Evolutionary conservation across 2,797 vertebrate genomes (phyloP).

Genomic region (Falco cherrug): DNA sequence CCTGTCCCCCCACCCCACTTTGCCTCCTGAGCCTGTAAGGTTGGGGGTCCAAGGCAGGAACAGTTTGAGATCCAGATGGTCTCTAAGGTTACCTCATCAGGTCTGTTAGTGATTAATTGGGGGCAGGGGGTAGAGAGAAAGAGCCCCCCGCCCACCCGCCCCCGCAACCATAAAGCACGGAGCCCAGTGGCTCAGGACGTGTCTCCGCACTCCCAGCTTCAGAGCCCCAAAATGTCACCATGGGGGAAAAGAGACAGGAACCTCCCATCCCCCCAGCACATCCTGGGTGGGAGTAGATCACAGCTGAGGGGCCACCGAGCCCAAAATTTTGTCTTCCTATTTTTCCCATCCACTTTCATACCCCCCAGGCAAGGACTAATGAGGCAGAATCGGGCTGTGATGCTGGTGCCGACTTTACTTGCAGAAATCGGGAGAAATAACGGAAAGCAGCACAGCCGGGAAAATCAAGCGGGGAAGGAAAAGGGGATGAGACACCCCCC

Average conservation of each 20-base stretch:
- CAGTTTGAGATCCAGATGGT: background rate
- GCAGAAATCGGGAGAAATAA: background rate
- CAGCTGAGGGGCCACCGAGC: background rate
- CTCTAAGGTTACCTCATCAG: background rate
- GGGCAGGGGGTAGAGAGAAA: background rate
- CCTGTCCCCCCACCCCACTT: background rate
- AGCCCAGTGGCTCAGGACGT: background rate
- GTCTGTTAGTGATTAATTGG: background rate
- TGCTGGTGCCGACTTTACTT: background rate
- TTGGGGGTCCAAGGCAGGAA: background rate
- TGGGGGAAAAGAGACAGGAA: background rate
- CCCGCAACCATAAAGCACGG: background rate
- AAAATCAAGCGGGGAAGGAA: background rate
- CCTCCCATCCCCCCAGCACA: background rate
- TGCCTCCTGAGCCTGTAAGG: background rate
- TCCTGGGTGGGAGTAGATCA: background rate
- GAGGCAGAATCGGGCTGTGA: background rate
- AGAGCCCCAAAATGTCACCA: fast-evolving
- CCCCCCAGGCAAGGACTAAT: background rate
- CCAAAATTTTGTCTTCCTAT: background rate
- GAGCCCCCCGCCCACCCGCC: background rate
- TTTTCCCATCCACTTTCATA: background rate
- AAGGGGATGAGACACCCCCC: fast-evolving
- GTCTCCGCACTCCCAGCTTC: background rate
- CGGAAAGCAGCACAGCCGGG: background rate